Base-by-base conservation (phyloP, 2,888 invertebrate species). In the Nowickia ferox region DNA sequence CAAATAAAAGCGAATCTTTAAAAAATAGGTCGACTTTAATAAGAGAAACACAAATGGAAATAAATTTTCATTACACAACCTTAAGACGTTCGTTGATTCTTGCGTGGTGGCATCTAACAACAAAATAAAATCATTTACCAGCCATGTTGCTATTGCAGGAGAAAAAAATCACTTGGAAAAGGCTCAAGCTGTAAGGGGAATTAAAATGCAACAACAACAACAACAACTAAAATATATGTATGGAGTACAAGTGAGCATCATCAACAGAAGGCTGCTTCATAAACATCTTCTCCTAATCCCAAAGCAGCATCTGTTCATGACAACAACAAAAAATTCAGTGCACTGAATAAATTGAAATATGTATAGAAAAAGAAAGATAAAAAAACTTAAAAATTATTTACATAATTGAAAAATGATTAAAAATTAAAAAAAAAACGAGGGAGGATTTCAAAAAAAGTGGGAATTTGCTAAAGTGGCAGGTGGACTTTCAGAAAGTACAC, bases 401-500 rank as follows among this genome's bases (percentile, higher is more conserved):
- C 11, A 57, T 46, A 68, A 77, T 15, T 40, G 44, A 48, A 78
- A 69, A 69, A 46, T 17, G 19, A 66, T 42, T 53, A 30, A 68
- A 69, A 61, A 46, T n/a, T 48, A 17, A 9, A 65, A 71, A 79
- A 57, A 8, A 11, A 48, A 46, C n/a, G 42, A 72, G 69, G 76
- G 76, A 57, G 19, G 42, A 17, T 77, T 66, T 59, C 8, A 15
- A 77, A 9, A 44, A 77, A 53, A 59, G 77, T 83, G 83, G 72
- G 72, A 78, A 66, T 66, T 51, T 61, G 40, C 11, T 63, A 48
- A 63, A 76, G 63, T 78, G 44, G 77, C 83, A 84, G 83, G 66
- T 84, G 72, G 51, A 72, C 22, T 38, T 61, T 8, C 17, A 65
- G 19, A 76, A 57, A 10, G 10, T 2, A 44, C 17, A 22, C 40